A percentile compares a stretch with the other conserved stretches of the same genome.
Evolutionary conservation across 2,797 vertebrate genomes (phyloP).

Genomic region (Anabas testudineus): DNA sequence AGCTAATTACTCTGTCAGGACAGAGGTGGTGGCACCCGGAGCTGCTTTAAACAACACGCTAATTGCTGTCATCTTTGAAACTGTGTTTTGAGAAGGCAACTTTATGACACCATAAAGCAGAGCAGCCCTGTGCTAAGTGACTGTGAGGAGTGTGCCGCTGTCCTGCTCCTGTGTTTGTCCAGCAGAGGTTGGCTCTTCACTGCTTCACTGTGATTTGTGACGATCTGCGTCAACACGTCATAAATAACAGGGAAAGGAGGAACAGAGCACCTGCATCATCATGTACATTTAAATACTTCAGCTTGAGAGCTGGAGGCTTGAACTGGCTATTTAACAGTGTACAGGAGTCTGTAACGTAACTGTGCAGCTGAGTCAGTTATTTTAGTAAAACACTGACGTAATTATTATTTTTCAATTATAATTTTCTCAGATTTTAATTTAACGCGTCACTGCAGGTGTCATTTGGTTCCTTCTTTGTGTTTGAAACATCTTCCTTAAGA

Average conservation of each 20-base stretch:
- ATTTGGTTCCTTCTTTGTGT: no score
- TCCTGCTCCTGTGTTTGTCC: slow-evolving; percentile 46
- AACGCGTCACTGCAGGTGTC: no score
- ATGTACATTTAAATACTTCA: background rate
- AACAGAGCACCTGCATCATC: slow-evolving; percentile 2
- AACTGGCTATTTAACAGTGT: no score
- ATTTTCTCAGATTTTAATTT: no score
- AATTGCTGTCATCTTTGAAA: slow-evolving; percentile 83
- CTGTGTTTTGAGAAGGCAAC: slow-evolving; percentile 80
- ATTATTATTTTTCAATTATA: no score
- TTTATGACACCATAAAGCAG: slow-evolving; percentile 89
- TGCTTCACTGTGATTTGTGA: slow-evolving; percentile 44
- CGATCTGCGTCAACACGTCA: slow-evolving; percentile 13
- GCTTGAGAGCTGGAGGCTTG: no score
- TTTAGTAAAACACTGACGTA: no score
- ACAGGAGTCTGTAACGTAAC: no score
- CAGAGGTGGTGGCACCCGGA: slow-evolving; percentile 78
- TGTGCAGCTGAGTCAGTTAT: no score
- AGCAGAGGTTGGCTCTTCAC: slow-evolving; percentile 4
- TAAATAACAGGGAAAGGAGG: slow-evolving; percentile 38
- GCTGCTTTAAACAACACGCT: slow-evolving; percentile 80
- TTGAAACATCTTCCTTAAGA: no score
- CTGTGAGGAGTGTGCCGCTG: slow-evolving; percentile 65
- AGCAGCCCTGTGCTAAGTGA: slow-evolving; percentile 67
- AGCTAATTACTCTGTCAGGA: slow-evolving; percentile 83